Conservation (phyloP, 1,140 invertebrate species). For the Pseudomyrmex pallidus region DNA sequence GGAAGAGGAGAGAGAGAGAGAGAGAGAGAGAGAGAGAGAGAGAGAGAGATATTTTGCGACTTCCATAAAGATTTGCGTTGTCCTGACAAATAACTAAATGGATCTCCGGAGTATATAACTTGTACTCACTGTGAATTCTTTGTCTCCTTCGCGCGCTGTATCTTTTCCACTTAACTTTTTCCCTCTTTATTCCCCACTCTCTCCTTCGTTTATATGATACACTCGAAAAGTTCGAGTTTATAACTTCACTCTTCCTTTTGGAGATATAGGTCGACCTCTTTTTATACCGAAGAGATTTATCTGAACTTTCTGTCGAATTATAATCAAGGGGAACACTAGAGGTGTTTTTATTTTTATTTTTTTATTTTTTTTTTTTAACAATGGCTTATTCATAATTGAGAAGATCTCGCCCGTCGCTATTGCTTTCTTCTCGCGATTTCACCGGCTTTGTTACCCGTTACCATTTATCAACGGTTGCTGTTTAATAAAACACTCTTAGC, state of each 20-base stretch:
- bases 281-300: slow-evolving; percentile 69
- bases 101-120: slow-evolving; percentile 68
- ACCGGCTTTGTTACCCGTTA: slow-evolving; percentile 25
- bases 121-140: slow-evolving; percentile 36
- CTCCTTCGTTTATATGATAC: slow-evolving; percentile 38
- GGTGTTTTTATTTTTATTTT: not conserved
- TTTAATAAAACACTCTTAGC: slow-evolving; percentile 68
- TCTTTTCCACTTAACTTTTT: slow-evolving; percentile 57
- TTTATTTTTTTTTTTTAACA: slow-evolving; percentile 66
- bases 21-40: too few relatives aligned
- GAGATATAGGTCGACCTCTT: slow-evolving; percentile 7
- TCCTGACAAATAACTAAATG: slow-evolving; percentile 74
- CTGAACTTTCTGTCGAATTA: slow-evolving; percentile 74
- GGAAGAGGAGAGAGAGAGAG: too few relatives aligned
- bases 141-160: slow-evolving; percentile 35
- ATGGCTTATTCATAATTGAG: slow-evolving; percentile 70
- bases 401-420: not conserved
- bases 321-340: slow-evolving; percentile 66
- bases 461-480: slow-evolving; percentile 67
- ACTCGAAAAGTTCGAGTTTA: slow-evolving; percentile 73
- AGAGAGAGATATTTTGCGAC: slow-evolving; percentile 42
- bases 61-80: slow-evolving; percentile 73
- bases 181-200: not conserved
- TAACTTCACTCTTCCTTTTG: slow-evolving; percentile 59
- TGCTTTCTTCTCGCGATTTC: slow-evolving; percentile 22